phyloP scores from a whole-genome alignment of 2,888 invertebrate genomes.

The Petrophora chlorosata region DNA sequence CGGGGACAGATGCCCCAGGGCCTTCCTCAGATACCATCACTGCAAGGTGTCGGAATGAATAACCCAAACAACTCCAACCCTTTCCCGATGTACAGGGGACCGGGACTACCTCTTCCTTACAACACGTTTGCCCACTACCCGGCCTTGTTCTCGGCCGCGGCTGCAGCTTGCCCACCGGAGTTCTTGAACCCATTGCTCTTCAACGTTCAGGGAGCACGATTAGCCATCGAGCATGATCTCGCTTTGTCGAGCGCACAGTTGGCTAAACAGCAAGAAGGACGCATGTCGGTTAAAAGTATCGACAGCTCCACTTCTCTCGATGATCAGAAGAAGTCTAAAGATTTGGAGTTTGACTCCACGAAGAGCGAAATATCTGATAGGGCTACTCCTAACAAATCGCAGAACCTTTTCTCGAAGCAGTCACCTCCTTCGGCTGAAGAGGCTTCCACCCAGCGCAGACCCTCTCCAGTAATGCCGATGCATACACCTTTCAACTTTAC shows the following conservation, averaged over 20 bases:
- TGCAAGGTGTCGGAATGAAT: slow-evolving; percentile 75
- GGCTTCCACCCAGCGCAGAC: slow-evolving; percentile 84
- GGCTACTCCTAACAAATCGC: slow-evolving; percentile 82
- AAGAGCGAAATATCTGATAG: slow-evolving; percentile 71
- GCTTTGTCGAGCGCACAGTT: slow-evolving; percentile 81
- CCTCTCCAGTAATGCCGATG: slow-evolving; percentile 86
- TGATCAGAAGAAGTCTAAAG: slow-evolving; percentile 66
- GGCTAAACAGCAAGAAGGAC: slow-evolving; percentile 75
- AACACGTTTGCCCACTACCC: slow-evolving; percentile 86
- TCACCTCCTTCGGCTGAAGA: slow-evolving; percentile 88
- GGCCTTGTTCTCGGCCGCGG: slow-evolving; percentile 77
- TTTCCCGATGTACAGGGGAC: slow-evolving; percentile 89
- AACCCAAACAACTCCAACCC: slow-evolving; percentile 81
- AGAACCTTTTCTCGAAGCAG: slow-evolving; percentile 77
- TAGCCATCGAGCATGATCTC: slow-evolving; percentile 79
- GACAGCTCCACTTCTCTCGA: slow-evolving; percentile 74
- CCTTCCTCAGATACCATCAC: slow-evolving; percentile 65
- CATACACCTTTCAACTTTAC: slow-evolving; percentile 63
- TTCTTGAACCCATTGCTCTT: slow-evolving; percentile 87
- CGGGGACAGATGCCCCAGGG: slow-evolving; percentile 74
- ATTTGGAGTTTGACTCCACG: slow-evolving; percentile 59
- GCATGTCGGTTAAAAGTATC: slow-evolving; percentile 73
- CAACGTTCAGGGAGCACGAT: slow-evolving; percentile 81
- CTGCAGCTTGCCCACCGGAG: slow-evolving; percentile 83
- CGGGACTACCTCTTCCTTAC: slow-evolving; percentile 85